These are phyloP conservation scores for Choristoneura rosaceana DNA, from an alignment of 2,888 invertebrate genomes.

Conservation along the genomic window DNA sequence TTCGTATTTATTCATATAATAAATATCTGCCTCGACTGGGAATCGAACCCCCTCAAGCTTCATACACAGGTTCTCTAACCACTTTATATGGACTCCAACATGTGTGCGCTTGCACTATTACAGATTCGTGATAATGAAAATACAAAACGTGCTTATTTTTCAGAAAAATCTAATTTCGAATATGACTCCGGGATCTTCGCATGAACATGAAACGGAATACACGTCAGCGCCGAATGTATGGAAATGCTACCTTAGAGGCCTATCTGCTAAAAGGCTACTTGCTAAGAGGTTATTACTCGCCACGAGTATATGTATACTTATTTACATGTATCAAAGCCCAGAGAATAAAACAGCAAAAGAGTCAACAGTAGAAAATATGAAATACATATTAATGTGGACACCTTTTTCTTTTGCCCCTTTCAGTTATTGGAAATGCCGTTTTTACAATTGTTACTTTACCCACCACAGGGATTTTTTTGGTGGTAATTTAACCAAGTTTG, in stretches of 20 bases:
- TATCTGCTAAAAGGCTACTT: no score
- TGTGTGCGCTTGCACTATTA: neutral
- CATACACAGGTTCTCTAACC: no score
- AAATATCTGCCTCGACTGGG: no score
- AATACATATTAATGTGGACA: slow-evolving; percentile 5
- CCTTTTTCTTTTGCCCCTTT: neutral
- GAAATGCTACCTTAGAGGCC: neutral
- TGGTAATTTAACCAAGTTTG: slow-evolving; percentile 63
- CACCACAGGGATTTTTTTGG: slow-evolving; percentile 20
- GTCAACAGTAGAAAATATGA: neutral
- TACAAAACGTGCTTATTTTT: neutral
- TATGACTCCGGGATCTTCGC: neutral
- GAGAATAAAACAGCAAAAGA: neutral
- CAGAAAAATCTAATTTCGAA: neutral
- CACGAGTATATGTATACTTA: neutral
- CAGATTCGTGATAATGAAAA: neutral
- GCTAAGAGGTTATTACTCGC: neutral
- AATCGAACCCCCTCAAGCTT: no score
- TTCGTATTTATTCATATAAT: no score
- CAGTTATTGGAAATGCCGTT: neutral
- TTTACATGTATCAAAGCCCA: neutral
- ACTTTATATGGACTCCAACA: no score
- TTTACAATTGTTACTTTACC: neutral
- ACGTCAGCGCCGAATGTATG: neutral
- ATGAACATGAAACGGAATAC: neutral